Evolutionary conservation across 2,888 invertebrate species (phyloP).

Genomic region (Amphimallon solstitiale): DNA sequence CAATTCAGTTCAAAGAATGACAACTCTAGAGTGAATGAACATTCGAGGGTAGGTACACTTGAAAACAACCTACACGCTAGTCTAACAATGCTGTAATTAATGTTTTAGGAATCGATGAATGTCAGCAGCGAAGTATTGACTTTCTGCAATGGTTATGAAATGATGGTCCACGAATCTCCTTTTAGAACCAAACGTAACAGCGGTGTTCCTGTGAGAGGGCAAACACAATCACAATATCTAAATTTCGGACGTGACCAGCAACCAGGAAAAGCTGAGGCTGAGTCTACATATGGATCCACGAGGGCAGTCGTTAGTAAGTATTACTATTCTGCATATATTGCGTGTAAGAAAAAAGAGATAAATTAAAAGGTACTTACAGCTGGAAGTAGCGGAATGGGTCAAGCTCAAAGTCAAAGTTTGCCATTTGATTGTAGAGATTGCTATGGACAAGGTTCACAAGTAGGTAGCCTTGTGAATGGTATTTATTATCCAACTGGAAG

Average conservation of each 20-base stretch:
- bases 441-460: conserved; percentile 55
- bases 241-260: conserved; percentile 69
- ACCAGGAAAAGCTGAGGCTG: conserved; percentile 83
- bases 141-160: conserved; percentile 63
- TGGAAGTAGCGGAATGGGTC: conserved; percentile 86
- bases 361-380: conserved; percentile 64
- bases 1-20: conserved; percentile 47
- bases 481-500: neutral
- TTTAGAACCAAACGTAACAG: conserved; percentile 51
- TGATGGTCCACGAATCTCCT: conserved; percentile 46
- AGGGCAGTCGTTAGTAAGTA: conserved; percentile 77
- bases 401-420: conserved; percentile 86
- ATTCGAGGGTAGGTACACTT: neutral
- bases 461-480: conserved; percentile 3
- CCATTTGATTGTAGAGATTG: conserved; percentile 78
- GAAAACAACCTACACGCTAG: neutral
- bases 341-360: neutral
- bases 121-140: conserved; percentile 63
- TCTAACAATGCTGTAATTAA: neutral
- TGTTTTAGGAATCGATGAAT: conserved; percentile 40
- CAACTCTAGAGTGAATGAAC: no score
- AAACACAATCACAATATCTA: conserved; percentile 87
- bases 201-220: conserved; percentile 69
- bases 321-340: neutral
- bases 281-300: conserved; percentile 77